Evolutionary conservation across 2,113 vertebrate genomes (phyloP), one percentile per base, ranked within the genome.

Genomic region (Poecile atricapillus): DNA sequence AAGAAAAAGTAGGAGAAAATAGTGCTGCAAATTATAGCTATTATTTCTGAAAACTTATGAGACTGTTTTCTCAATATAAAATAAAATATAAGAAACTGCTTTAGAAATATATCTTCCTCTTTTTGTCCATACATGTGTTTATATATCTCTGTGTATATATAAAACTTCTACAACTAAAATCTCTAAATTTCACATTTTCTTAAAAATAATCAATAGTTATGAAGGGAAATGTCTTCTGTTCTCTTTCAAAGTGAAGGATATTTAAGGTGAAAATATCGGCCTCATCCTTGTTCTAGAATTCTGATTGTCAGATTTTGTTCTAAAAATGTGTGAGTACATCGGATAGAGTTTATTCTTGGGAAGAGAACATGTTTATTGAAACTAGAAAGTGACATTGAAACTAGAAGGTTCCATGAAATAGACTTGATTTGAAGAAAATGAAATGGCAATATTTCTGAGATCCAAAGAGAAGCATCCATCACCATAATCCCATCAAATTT

Each of bases 91-190:
- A 46, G 15, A 60, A 67, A 56, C 5, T 47, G 28, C 12, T 39
- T 71, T 63, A 83, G 37, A 15, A 87, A 65, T 70, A 0, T 35
- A 44, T 30, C 27, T 68, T 35, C 10, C 8, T 56, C 27, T 68
- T 73, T 35, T 28, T 3, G 0, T 23, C 3, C 17, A 20, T 19
- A 70, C 3, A 2, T 4, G 2, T 31, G 9, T 27, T 7, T 22
- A 20, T n/a, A 17, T 30, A 15, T 24, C 10, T 64, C 13, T 31
- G 13, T 24, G 3, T 44, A 35, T 13, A 41, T 15, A 37, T 21
- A 50, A 31, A 83, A 55, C 1, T 35, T 62, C 9, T 17, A 41
- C 15, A 59, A 35, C 11, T 13, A 35, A 81, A 47, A 58, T 67
- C 10, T 47, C 37, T 53, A 20, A 4, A 13, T 59, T 59, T 59